Percentiles rank a stretch among this genome's conserved stretches.
These are phyloP conservation scores for Petrophora chlorosata DNA, from an alignment of 2,888 invertebrate genomes.

Conservation along the genomic window DNA sequence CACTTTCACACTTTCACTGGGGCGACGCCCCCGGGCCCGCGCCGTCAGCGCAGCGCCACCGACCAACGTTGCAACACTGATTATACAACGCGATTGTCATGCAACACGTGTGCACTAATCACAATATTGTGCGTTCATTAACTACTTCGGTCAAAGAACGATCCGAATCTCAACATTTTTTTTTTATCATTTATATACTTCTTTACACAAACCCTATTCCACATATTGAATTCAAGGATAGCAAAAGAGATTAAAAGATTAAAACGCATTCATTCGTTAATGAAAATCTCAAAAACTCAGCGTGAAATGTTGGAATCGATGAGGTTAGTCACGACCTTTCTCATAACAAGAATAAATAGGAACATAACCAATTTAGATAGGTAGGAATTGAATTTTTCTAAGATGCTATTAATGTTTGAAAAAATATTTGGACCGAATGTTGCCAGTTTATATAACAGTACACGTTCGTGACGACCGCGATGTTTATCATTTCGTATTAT, in stretches of 20 bases:
- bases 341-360: conserved; percentile 46
- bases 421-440: conserved; percentile 58
- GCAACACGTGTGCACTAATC: conserved; percentile 39
- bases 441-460: conserved; percentile 64
- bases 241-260: conserved; percentile 14
- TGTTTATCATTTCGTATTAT: conserved; percentile 58
- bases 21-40: conserved; percentile 69
- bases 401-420: conserved; percentile 51
- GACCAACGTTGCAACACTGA: conserved; percentile 73
- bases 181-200: not conserved
- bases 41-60: conserved; percentile 49
- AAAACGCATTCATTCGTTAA: conserved; percentile 23
- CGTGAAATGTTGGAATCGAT: conserved; percentile 46
- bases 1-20: conserved; percentile 84
- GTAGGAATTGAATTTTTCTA: conserved; percentile 49
- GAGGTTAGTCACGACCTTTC: conserved; percentile 50
- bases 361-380: conserved; percentile 60
- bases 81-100: conserved; percentile 66
- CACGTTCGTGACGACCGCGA: conserved; percentile 63
- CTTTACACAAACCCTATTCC: not conserved
- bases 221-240: conserved; percentile 23
- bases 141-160: conserved; percentile 2
- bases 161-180: no score
- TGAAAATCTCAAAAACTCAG: conserved; percentile 40
- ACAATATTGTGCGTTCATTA: conserved; percentile 25